Base-by-base conservation (phyloP, 2,888 invertebrate genomes). In the Lycaena phlaeas region DNA sequence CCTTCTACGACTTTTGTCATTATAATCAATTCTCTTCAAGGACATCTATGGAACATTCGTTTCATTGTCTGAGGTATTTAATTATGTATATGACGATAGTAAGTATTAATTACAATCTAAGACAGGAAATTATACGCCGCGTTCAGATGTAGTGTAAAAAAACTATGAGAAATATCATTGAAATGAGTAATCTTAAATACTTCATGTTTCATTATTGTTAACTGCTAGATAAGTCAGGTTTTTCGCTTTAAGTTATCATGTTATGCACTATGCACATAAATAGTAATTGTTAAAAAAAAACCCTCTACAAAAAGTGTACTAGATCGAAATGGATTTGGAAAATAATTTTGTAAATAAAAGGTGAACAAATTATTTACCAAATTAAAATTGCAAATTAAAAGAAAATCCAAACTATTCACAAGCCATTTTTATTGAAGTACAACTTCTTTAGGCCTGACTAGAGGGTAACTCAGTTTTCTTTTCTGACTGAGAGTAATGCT, bases 181-280 rank as follows among this genome's bases (percentile, higher is more conserved):
- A 34, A 34, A 34, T 34, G 34, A 34, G 34, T 34, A 34, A 34
- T 34, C 18, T 34, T 14, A 22, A 34, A 34, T 22, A 34, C 34
- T 34, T 34, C n/a, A n/a, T 34, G 34, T 34, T 11, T 18, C 7
- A 34, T 34, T 31, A 15, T 31, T 22, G 18, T 18, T 18, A 18
- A 17, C 10, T 26, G 27, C 12, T 34, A 34, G 34, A 34, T 34
- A 34, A 34, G 18, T 34, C 34, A 34, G 18, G 34, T 34, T 34
- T 34, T 27, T 2, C 22, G 7, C 29, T 30, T 30, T 30, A n/a
- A n/a, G n/a, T 30, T 30, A 30, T 30, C 14, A 15, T 9, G 29
- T 30, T 30, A 30, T 15, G n/a, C n/a, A n/a, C n/a, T n/a, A n/a
- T n/a, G n/a, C n/a, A n/a, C n/a, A n/a, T n/a, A n/a, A n/a, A n/a